Percentiles rank a stretch among this genome's conserved stretches.
Conservation (phyloP, 2,797 vertebrate species). For the Acridotheres tristis region DNA sequence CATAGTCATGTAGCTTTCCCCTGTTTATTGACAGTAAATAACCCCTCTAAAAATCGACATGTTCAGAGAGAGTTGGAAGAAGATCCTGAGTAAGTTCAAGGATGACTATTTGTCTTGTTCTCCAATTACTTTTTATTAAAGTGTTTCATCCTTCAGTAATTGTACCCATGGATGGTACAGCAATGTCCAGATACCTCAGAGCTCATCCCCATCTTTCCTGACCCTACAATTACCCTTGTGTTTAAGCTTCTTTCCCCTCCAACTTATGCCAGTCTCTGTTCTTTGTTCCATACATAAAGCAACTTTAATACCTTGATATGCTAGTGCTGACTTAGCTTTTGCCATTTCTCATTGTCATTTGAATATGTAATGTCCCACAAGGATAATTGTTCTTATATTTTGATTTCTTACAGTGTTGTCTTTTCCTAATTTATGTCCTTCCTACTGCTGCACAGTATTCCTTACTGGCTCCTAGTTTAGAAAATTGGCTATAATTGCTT, state of each 20-base stretch:
- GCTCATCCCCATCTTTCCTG: not conserved
- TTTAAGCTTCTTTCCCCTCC: not conserved
- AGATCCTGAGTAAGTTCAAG: not conserved
- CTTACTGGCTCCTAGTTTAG: not conserved
- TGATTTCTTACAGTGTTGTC: not conserved
- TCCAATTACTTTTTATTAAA: not conserved
- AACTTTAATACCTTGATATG: not conserved
- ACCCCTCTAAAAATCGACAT: fast-evolving
- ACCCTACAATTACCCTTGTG: not conserved
- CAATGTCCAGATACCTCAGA: not conserved
- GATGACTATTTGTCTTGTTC: not conserved
- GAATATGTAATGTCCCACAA: not conserved
- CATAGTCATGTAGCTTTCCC: not conserved
- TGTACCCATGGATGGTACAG: too few species aligned
- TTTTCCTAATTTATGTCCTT: not conserved
- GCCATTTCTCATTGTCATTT: not conserved
- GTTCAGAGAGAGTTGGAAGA: not conserved
- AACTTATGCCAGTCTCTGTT: not conserved
- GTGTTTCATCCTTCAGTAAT: not conserved
- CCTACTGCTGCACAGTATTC: not conserved
- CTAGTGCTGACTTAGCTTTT: not conserved
- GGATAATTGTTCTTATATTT: conserved; percentile 1
- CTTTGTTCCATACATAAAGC: not conserved
- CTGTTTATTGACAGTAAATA: not conserved
- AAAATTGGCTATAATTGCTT: not conserved